These are phyloP conservation scores for Notodonta ziczac DNA, from an alignment of 2,888 invertebrate species.

Conservation along the genomic window DNA sequence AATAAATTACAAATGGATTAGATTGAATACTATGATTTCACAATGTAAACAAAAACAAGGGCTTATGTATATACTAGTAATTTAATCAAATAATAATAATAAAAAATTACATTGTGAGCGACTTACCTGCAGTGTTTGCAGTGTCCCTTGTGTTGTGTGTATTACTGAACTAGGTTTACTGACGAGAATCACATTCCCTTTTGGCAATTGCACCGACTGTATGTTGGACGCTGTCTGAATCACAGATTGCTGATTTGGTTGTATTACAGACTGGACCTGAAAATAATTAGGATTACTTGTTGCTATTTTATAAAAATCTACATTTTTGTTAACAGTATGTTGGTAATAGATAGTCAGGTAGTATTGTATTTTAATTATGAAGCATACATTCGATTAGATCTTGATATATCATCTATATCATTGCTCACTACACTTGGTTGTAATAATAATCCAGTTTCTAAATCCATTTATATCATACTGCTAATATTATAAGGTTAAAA, in stretches of 20 bases:
- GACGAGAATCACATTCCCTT: constrained; percentile 95
- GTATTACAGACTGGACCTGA: constrained; percentile 97
- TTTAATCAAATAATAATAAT: background rate
- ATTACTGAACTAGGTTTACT: constrained; percentile 96
- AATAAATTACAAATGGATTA: too few species aligned
- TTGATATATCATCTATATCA: background rate
- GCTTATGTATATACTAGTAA: too few species aligned
- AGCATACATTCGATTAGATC: too few species aligned
- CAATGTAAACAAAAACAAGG: too few species aligned
- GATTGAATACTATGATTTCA: too few species aligned
- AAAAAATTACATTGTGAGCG: background rate
- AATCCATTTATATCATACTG: background rate
- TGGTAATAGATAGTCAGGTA: too few species aligned
- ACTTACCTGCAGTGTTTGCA: constrained; percentile 93
- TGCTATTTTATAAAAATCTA: too few species aligned
- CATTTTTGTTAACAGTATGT: too few species aligned
- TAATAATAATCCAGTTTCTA: too few species aligned
- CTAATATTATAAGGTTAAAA: background rate
- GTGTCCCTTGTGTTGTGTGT: constrained; percentile 94
- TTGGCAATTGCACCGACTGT: constrained; percentile 92
- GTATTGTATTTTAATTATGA: too few species aligned
- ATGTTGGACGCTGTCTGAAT: constrained; percentile 96
- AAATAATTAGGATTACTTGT: constrained; percentile 40
- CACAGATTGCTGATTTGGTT: constrained; percentile 97
- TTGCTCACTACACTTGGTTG: background rate